Base-by-base conservation (phyloP, 2,888 invertebrate species). In the Eutolmus rufibarbis region DNA sequence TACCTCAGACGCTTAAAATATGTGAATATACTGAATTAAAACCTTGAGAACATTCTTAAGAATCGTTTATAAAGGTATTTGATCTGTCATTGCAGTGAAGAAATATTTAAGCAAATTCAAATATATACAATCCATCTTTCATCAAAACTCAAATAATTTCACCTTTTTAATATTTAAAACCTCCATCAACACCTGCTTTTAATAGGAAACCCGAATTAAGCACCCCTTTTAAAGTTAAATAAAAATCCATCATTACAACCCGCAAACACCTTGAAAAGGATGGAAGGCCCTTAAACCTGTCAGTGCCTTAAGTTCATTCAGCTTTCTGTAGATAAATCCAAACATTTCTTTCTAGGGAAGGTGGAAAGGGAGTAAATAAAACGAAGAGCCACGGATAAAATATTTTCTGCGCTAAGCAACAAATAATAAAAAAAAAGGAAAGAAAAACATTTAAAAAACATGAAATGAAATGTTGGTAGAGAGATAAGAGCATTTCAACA, bases 401-500 rank as follows among this genome's bases (percentile, higher is more conserved):
- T 19, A 78, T 78, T 40, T 40, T 43, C 78, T 12, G 28, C 66
- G 14, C 66, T 28, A 14, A 66, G 66, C 66, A 66, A 23, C 66
- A 23, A 66, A 40, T 78, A 78, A n/a, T 2, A 40, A 37, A 19
- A 40, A 77, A 43, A 8, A 4, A 57, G 19, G 2, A 37, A 37
- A 37, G n/a, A 40, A 12, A 46, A 79, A 79, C 8, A 28, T 66
- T 66, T 66, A 23, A 66, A 23, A 66, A 66, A 66, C 23, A 66
- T 66, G 66, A 66, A 66, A 66, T 66, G 43, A 79, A 79, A 79
- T 79, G 43, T 28, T 51, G 34, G n/a, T n/a, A 31, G 28, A 81
- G 78, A 81, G 81, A 81, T 81, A 81, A 81, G 81, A 81, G 81
- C 51, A 81, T 81, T 81, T 81, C 81, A 81, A 81, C 81, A 81